These are phyloP conservation scores for Orthonyx spaldingii DNA, from an alignment of 2,113 vertebrate genomes.

Conservation along the genomic window DNA sequence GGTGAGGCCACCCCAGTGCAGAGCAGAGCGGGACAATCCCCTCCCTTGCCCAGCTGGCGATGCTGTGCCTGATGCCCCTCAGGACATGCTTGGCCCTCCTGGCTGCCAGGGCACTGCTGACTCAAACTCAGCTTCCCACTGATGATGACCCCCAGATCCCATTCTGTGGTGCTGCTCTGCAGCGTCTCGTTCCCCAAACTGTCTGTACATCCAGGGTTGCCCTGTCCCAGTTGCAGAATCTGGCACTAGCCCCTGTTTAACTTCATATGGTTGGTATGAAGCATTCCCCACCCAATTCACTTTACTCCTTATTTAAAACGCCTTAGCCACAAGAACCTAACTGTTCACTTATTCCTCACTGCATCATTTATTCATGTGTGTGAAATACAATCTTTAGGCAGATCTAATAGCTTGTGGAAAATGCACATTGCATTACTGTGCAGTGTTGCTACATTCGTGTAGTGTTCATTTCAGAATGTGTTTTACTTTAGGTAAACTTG, in stretches of 20 bases:
- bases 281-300: not conserved
- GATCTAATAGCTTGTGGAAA: constrained; percentile 63
- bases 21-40: not conserved
- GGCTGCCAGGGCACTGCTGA: not conserved
- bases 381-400: constrained; percentile 53
- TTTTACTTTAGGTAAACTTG: constrained; percentile 25
- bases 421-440: constrained; percentile 52
- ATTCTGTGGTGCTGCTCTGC: not conserved
- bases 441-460: constrained; percentile 2
- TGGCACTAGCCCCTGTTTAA: not conserved
- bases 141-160: too few relatives aligned
- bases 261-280: not conserved
- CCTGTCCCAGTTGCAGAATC: not conserved
- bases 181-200: not conserved
- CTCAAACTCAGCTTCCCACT: fast-evolving
- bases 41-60: fast-evolving
- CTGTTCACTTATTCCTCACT: not conserved
- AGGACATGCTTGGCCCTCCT: fast-evolving
- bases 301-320: not conserved
- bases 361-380: constrained; percentile 35
- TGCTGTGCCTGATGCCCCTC: not conserved
- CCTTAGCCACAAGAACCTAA: not conserved
- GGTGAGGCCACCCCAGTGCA: fast-evolving
- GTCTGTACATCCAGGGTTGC: not conserved
- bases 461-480: constrained; percentile 31